Conservation (phyloP, 2,113 vertebrate species). For the Setophaga kirtlandii region DNA sequence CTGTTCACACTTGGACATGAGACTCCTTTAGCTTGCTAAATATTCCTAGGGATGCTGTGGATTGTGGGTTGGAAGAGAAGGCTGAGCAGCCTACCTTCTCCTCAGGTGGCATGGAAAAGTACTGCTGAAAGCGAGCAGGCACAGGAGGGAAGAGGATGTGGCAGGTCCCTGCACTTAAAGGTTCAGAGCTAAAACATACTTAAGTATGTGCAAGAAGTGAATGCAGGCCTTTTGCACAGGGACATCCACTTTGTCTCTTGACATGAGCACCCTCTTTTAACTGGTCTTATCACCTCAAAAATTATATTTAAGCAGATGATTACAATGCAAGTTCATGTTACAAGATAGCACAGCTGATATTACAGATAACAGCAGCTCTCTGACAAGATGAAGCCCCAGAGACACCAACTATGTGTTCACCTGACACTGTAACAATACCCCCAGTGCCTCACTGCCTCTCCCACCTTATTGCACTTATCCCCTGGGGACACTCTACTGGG, state of each 20-base stretch:
- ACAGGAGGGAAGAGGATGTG: background rate
- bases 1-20: background rate
- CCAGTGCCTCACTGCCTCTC: background rate
- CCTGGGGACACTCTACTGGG: background rate
- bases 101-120: background rate
- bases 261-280: background rate
- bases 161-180: background rate
- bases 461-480: background rate
- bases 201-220: background rate
- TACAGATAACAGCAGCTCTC: background rate
- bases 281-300: background rate
- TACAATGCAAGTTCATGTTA: background rate
- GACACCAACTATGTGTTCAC: accelerated
- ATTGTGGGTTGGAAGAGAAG: background rate
- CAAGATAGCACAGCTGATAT: background rate
- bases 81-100: background rate
- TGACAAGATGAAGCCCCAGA: background rate
- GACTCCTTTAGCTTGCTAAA: background rate
- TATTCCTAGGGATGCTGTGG: background rate
- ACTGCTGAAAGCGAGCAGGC: background rate
- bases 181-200: background rate
- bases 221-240: background rate
- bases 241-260: background rate
- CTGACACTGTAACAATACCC: background rate
- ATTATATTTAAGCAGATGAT: background rate